Percentiles rank a stretch among this genome's conserved stretches.
These are phyloP conservation scores for Miltochrista miniata DNA, from an alignment of 2,888 invertebrate species.

Conservation along the genomic window DNA sequence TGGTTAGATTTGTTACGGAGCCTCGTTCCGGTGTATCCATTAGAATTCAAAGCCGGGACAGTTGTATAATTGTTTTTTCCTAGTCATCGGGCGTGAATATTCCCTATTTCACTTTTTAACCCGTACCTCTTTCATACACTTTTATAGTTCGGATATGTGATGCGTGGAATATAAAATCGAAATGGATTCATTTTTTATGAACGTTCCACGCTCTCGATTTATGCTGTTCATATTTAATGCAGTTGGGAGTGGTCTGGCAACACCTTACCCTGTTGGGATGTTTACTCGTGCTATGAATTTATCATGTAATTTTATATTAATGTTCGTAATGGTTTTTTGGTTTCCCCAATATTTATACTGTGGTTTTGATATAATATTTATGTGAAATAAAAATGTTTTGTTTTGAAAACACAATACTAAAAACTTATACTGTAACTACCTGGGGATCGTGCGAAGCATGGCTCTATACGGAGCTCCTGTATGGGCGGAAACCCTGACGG, in stretches of 20 bases:
- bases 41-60: slow-evolving; percentile 59
- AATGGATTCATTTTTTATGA: slow-evolving; percentile 38
- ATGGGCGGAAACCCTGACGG: no score
- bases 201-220: slow-evolving; percentile 35
- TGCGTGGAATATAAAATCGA: slow-evolving; percentile 40
- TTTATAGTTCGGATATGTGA: slow-evolving; percentile 39
- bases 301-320: slow-evolving; percentile 22
- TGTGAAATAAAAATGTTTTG: not conserved
- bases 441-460: no score
- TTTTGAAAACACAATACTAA: not conserved
- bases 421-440: no score
- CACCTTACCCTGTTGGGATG: slow-evolving; percentile 28
- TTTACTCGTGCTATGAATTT: slow-evolving; percentile 17
- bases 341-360: not conserved
- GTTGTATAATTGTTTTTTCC: slow-evolving; percentile 66
- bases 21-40: slow-evolving; percentile 45
- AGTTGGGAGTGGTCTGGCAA: slow-evolving; percentile 30
- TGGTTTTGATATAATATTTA: not conserved
- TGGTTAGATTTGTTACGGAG: slow-evolving; percentile 54
- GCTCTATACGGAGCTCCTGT: no score
- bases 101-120: slow-evolving; percentile 28
- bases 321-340: slow-evolving; percentile 3
- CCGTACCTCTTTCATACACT: slow-evolving; percentile 35
- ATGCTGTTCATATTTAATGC: slow-evolving; percentile 41
- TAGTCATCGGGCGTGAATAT: slow-evolving; percentile 51